Evolutionary conservation across 92 coral and sea anemone genomes (phyloP), one percentile per base, ranked within the genome.

Genomic region (Bergia sp.): DNA sequence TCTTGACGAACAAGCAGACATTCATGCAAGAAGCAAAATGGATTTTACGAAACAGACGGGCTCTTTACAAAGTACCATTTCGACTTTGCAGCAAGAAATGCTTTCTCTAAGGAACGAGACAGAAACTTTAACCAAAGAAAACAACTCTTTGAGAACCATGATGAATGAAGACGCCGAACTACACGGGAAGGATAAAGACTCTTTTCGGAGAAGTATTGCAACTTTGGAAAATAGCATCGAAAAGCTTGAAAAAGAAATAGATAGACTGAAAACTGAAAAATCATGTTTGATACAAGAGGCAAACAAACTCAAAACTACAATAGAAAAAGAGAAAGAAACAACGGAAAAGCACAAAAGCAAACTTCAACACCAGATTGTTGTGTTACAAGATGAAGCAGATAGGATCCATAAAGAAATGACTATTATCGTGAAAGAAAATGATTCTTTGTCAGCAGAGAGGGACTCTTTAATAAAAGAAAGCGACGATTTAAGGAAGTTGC

Each of bases 251-350:
- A 77, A 82, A n/a, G 92, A 90, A 37, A 61, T 75, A 7, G 83
- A 86, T 18, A 84, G 16, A 11, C 38, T 86, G 73, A 18, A 38
- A 49, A 77, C 53, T 43, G 93, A 93, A 77, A 93, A 87, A 42
- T 89, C 81, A 39, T 86, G 80, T 50, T 76, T 95, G n/a, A 87
- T 81, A 50, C 94, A 90, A 16, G 90, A 95, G 36, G 85, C 91
- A 61, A 91, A 92, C 16, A 76, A 86, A n/a, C 50, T 90, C 89
- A 86, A 86, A 20, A 79, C 61, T 64, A 92, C 89, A 42, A 88
- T 92, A 2, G 92, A 80, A 53, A 87, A 87, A 69, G 96, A 96
- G 37, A 95, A 91, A 74, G 82, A 86, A 82, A 55, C 76, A 21
- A 76, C 77, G 15, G 92, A 88, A 76, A 89, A 77, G 20, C 85